Evolutionary conservation across 2,797 vertebrate genomes (phyloP).

Genomic region (Chelonia mydas): DNA sequence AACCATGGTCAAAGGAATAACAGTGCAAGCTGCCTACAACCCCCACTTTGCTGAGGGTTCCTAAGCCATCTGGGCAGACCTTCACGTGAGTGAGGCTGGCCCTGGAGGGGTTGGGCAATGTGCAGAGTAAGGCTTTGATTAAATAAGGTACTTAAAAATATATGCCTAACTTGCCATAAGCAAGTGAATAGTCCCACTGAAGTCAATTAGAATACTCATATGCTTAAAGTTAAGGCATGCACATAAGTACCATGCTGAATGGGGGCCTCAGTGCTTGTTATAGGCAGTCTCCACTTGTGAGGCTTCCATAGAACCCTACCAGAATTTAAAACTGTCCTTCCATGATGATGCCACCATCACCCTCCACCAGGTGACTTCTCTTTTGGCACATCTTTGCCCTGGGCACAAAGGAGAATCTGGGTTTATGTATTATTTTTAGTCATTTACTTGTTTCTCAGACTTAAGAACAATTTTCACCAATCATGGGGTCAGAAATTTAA

Average conservation of each 20-base stretch:
- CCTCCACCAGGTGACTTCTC: not conserved
- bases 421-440: fast-evolving
- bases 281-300: not conserved
- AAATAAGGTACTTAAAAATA: not conserved
- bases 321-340: not conserved
- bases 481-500: not conserved
- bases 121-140: not conserved
- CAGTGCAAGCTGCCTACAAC: not conserved
- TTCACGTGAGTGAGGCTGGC: fast-evolving
- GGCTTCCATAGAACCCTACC: not conserved
- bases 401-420: not conserved
- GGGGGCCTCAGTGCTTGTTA: not conserved
- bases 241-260: not conserved
- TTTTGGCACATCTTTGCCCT: not conserved
- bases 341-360: not conserved
- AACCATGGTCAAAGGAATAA: fast-evolving
- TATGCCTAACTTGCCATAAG: not conserved
- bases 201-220: not conserved
- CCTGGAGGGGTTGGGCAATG: fast-evolving
- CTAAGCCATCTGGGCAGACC: not conserved
- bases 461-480: not conserved
- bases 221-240: not conserved
- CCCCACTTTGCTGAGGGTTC: not conserved
- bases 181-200: not conserved
- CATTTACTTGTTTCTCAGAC: not conserved